Conservation (phyloP, 30 jellyfish, hydroid and myxozoan genomes). For the Pelagia noctiluca region DNA sequence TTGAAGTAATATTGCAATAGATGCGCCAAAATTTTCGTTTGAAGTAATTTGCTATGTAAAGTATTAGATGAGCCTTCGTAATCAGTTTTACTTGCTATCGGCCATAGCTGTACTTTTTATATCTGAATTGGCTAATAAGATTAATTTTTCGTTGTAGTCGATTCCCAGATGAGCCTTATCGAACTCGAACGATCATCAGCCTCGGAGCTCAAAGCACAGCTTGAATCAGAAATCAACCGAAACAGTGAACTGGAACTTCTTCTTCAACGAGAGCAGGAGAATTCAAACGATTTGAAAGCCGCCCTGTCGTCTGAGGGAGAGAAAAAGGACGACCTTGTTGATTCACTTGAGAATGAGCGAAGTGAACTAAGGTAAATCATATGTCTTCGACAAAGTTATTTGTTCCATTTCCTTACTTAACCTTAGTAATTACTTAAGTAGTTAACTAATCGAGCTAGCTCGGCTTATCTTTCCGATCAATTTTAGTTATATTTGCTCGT, state of each 20-base stretch:
- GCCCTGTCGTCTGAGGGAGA: slow-evolving; percentile 37
- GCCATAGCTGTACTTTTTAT: not conserved
- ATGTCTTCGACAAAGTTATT: not conserved
- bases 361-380: slow-evolving; percentile 31
- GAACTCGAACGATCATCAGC: slow-evolving; percentile 55
- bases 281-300: slow-evolving; percentile 28
- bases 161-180: slow-evolving; percentile 25
- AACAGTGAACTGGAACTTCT: slow-evolving; percentile 40
- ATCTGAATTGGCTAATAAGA: not conserved
- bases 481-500: too few species aligned
- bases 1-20: too few species aligned
- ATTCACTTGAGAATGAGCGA: slow-evolving; percentile 58
- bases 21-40: too few species aligned
- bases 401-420: not conserved
- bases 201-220: slow-evolving; percentile 39
- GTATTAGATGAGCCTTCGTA: too few species aligned
- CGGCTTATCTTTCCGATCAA: too few species aligned
- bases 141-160: slow-evolving; percentile 18
- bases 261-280: slow-evolving; percentile 51
- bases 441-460: too few species aligned
- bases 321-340: slow-evolving; percentile 48
- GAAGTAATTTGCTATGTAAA: too few species aligned
- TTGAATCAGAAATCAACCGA: slow-evolving; percentile 43
- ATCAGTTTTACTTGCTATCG: too few species aligned
- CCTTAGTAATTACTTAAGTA: too few species aligned